These are phyloP conservation scores for Strix aluco DNA, from an alignment of 2,113 vertebrate genomes.

Conservation along the genomic window DNA sequence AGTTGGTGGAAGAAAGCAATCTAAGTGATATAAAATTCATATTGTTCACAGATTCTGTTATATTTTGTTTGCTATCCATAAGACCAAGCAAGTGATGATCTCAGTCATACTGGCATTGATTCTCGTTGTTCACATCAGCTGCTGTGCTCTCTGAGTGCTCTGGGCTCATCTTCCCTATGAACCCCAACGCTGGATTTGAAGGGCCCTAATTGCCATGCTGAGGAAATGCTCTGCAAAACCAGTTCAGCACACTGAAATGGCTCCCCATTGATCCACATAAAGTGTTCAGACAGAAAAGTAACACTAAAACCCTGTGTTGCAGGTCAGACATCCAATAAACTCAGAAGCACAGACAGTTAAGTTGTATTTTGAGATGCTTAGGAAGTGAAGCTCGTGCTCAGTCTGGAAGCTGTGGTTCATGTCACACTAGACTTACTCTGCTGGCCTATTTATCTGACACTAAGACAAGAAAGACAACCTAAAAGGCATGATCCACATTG, in stretches of 20 bases:
- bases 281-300: neutral
- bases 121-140: neutral
- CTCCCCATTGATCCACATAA: neutral
- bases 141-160: neutral
- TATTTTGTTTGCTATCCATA: neutral
- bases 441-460: neutral
- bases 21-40: neutral
- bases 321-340: neutral
- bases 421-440: neutral
- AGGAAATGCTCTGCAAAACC: neutral
- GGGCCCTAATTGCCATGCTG: neutral
- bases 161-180: neutral
- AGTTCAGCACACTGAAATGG: neutral
- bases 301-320: neutral
- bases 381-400: accelerated
- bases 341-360: neutral
- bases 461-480: neutral
- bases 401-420: neutral
- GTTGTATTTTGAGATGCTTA: neutral
- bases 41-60: neutral
- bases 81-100: neutral
- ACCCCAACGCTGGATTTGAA: neutral
- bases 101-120: neutral
- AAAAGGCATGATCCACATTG: neutral
- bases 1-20: neutral